Evolutionary conservation across 2,888 invertebrate species (phyloP), one percentile per base, ranked within the genome.

Genomic region (Polietes domitor): DNA sequence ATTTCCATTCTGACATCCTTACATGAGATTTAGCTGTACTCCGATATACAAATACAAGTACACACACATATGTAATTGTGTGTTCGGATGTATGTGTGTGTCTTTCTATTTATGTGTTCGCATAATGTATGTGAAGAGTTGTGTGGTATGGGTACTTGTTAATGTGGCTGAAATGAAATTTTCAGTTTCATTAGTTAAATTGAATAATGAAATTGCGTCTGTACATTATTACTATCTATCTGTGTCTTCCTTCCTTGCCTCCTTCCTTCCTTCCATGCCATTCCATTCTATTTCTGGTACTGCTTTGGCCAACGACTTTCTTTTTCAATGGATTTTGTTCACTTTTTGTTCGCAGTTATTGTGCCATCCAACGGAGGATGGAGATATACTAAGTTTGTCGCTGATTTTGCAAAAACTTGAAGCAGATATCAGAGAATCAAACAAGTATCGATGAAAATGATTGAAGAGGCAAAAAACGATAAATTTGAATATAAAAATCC

Each of bases 131-230:
- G 41, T 41, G 41, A 12, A 41, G 32, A 15, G 43, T 43, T 63
- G 19, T 77, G 26, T 82, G 86, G 28, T 86, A 10, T 87, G 76
- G n/a, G 12, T 55, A 32, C 88, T 88, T 88, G 91, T 88, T 90
- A 90, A 90, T 89, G 89, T 88, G 89, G 88, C 88, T 87, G 43
- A 88, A 89, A 88, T 88, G 88, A 90, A 81, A 89, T 91, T 91
- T 90, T 91, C 91, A 89, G 90, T 89, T 90, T 91, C 91, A 90
- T 90, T 91, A 90, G 91, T 91, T 89, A 90, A 91, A 90, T 90
- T 90, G 89, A 90, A 90, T 89, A 89, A 89, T 89, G 88, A 88
- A 90, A 90, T 89, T 65, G 68, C 72, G 81, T 81, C 78, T 76
- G 78, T 61, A 73, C 21, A 83, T 77, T 80, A 77, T 53, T 55